A percentile compares a stretch with the other conserved stretches of the same genome.
phyloP scores from a whole-genome alignment of 2,797 vertebrate genomes.

The Mormyrus hasselquistii region DNA sequence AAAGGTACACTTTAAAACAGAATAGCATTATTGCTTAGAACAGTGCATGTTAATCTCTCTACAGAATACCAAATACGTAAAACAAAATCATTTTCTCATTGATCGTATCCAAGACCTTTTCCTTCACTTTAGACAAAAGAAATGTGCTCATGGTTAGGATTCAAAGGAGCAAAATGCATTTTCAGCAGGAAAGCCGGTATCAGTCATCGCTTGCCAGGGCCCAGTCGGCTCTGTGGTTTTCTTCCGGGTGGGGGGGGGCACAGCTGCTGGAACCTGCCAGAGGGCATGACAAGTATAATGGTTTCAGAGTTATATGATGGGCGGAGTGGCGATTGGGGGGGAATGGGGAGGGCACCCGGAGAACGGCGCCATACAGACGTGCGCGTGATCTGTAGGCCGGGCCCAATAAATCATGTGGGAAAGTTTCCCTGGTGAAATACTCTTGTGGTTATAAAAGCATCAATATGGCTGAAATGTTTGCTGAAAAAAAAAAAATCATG shows the following conservation, averaged over 20 bases:
- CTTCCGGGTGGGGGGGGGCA: neutral
- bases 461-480: neutral
- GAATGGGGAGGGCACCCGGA: neutral
- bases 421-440: neutral
- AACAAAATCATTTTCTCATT: neutral
- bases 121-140: neutral
- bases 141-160: neutral
- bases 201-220: neutral
- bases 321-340: neutral
- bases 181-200: neutral
- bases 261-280: neutral
- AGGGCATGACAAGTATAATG: neutral
- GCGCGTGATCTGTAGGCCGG: neutral
- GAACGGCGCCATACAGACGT: neutral
- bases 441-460: neutral
- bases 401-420: neutral
- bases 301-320: conserved; percentile 9
- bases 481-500: neutral
- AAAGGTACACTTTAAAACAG: neutral
- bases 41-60: neutral
- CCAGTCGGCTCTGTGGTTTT: neutral
- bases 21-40: neutral
- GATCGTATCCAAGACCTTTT: neutral
- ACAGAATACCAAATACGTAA: neutral
- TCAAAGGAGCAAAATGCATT: neutral